Evolutionary conservation across 1,140 invertebrate species (phyloP).

Genomic region (Drosophila kepulauana): DNA sequence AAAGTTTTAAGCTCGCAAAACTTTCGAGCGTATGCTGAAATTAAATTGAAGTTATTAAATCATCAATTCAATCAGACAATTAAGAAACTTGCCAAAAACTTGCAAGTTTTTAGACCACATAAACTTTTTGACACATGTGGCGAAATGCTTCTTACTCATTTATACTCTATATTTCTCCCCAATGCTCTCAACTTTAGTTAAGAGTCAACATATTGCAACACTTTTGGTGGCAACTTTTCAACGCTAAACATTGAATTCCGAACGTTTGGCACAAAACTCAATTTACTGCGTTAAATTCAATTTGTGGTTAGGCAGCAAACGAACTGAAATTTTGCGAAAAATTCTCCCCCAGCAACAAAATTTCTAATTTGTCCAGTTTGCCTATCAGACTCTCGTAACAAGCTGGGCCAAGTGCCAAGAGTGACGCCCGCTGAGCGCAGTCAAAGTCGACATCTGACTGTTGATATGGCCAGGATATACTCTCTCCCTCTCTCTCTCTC

Average conservation of each 20-base stretch:
- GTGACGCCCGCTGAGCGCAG: conserved; percentile 3
- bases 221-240: conserved; percentile 42
- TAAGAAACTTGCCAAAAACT: conserved; percentile 74
- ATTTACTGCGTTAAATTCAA: conserved; percentile 58
- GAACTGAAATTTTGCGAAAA: conserved; percentile 14
- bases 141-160: background rate
- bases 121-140: conserved; percentile 73
- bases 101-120: conserved; percentile 60
- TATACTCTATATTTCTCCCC: background rate
- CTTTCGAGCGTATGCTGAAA: conserved; percentile 43
- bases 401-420: conserved; percentile 13
- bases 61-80: conserved; percentile 84
- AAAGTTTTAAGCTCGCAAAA: conserved; percentile 57
- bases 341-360: background rate
- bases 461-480: conserved; percentile 17
- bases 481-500: background rate
- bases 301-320: conserved; percentile 32
- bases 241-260: conserved; percentile 51
- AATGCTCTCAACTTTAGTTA: background rate
- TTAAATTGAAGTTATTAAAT: conserved; percentile 84
- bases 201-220: conserved; percentile 24
- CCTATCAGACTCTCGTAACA: background rate
- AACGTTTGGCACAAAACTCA: conserved; percentile 64
- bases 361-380: conserved; percentile 21
- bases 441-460: conserved; percentile 14